These are phyloP conservation scores for Metaphire vulgaris DNA, from an alignment of 1,140 invertebrate species.

Conservation along the genomic window DNA sequence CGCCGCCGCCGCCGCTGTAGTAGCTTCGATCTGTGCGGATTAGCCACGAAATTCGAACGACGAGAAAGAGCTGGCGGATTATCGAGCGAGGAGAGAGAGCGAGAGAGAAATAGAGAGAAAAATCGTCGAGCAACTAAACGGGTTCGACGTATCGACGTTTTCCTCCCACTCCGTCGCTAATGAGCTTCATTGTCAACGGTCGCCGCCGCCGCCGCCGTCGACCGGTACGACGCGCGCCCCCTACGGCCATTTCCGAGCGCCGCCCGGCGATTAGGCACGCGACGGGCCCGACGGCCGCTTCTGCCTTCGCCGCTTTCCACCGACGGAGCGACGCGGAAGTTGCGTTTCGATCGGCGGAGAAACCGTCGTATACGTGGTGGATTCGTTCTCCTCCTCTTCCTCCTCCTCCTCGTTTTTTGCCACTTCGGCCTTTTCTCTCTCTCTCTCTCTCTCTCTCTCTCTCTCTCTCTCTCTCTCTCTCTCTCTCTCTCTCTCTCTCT, in stretches of 20 bases:
- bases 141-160: neutral
- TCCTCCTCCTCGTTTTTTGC: neutral
- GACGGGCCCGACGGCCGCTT: too few relatives aligned
- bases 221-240: neutral
- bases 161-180: neutral
- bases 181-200: neutral
- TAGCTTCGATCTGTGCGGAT: neutral
- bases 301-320: neutral
- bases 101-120: too few relatives aligned
- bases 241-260: neutral
- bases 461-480: too few relatives aligned
- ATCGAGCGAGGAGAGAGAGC: neutral
- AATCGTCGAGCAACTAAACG: neutral
- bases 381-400: neutral
- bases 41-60: too few relatives aligned
- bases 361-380: neutral
- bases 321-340: neutral
- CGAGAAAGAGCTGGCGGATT: neutral
- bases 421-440: neutral
- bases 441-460: neutral
- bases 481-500: neutral
- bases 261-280: too few relatives aligned
- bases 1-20: neutral
- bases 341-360: neutral
- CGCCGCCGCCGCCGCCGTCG: neutral